Evolutionary conservation across 1,140 invertebrate species (phyloP).

Genomic region (Papilio helenus): DNA sequence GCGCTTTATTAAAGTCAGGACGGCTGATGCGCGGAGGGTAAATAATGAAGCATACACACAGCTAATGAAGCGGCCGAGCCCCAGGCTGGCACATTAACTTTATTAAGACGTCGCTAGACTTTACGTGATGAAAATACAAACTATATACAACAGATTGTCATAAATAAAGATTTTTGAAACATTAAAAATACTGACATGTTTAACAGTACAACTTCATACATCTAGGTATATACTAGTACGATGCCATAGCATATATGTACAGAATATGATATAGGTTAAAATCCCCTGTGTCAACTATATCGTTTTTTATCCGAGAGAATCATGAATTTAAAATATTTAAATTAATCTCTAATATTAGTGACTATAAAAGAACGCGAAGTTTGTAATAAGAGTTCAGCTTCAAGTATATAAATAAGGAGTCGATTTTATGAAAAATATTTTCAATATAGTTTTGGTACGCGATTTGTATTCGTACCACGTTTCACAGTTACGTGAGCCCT

Average conservation of each 20-base stretch:
- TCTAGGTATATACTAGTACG: neutral
- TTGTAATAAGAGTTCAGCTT: neutral
- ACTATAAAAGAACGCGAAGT: neutral
- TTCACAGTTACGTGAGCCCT: conserved; percentile 4
- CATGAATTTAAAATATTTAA: no score
- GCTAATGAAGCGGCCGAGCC: conserved; percentile 33
- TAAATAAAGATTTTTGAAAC: neutral
- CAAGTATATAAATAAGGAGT: conserved; percentile 15
- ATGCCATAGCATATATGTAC: neutral
- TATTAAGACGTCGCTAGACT: conserved; percentile 38
- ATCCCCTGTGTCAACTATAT: no score
- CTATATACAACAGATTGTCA: neutral
- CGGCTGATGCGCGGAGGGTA: conserved; percentile 29
- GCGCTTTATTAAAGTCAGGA: conserved; percentile 24
- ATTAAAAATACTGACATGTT: neutral
- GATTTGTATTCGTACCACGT: conserved; percentile 9
- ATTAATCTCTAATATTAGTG: neutral
- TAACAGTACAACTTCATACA: neutral
- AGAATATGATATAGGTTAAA: no score
- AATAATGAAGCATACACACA: conserved; percentile 37
- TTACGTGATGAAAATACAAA: conserved; percentile 36
- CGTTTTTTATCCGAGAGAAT: neutral
- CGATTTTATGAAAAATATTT: conserved; percentile 23
- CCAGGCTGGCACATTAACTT: conserved; percentile 36
- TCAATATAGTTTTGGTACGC: conserved; percentile 4